phyloP scores from a whole-genome alignment of 2,888 invertebrate species.

The Sinodicranocentrus sp. region DNA sequence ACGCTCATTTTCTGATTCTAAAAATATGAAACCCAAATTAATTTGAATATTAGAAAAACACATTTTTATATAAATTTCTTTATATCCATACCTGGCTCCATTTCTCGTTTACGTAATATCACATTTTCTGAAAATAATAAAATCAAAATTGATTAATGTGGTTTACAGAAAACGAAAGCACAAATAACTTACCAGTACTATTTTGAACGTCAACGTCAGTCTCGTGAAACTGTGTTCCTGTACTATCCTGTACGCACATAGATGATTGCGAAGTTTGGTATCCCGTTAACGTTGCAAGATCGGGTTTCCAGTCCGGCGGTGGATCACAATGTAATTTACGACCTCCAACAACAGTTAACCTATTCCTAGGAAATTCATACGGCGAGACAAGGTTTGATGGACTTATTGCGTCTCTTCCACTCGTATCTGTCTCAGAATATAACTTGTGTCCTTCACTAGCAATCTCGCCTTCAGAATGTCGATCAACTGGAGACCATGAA shows the following conservation, averaged over 20 bases:
- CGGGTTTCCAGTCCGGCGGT: conserved; percentile 75
- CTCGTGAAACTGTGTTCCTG: conserved; percentile 64
- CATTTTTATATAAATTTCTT: background rate
- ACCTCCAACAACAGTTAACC: conserved; percentile 88
- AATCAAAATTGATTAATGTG: conserved; percentile 14
- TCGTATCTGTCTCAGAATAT: conserved; percentile 28
- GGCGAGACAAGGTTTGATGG: conserved; percentile 65
- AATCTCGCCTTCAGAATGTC: conserved; percentile 29
- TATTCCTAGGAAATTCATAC: conserved; percentile 82
- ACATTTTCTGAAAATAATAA: conserved; percentile 70
- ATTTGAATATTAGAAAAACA: background rate
- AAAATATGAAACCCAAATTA: background rate
- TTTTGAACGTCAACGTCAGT: conserved; percentile 74
- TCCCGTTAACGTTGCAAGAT: conserved; percentile 64
- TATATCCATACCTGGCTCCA: conserved; percentile 73
- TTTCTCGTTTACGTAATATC: conserved; percentile 74
- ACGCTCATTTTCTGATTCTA: conserved; percentile 88
- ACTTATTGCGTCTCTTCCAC: conserved; percentile 34
- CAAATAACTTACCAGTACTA: conserved; percentile 32
- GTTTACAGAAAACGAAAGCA: background rate
- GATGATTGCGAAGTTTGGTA: conserved; percentile 49
- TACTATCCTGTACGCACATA: too few relatives aligned
- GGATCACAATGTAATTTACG: conserved; percentile 86
- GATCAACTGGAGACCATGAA: conserved; percentile 63
- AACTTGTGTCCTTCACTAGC: conserved; percentile 11